Conservation (phyloP, 2,888 invertebrate genomes). For the Drosophila bunnanda region DNA sequence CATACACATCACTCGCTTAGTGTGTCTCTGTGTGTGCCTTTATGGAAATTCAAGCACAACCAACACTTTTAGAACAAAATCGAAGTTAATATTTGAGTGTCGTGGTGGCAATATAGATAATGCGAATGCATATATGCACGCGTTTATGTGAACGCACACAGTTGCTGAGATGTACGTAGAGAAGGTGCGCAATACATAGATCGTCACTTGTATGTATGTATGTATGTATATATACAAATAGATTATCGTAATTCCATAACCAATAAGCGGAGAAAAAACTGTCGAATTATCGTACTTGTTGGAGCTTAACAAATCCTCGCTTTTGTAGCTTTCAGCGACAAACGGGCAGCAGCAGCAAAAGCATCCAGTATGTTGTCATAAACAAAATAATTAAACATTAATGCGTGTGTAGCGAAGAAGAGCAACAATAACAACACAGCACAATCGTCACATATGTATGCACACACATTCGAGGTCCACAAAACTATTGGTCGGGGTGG, state of each 20-base stretch:
- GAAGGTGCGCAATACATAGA: slow-evolving; percentile 42
- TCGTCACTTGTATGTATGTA: slow-evolving; percentile 30
- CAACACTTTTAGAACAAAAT: slow-evolving; percentile 40
- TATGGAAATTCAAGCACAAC: slow-evolving; percentile 22
- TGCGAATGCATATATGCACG: slow-evolving; percentile 34
- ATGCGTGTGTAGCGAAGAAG: slow-evolving; percentile 33
- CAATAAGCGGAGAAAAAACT: slow-evolving; percentile 23
- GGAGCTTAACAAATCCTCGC: slow-evolving; percentile 5
- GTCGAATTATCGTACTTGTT: slow-evolving; percentile 24
- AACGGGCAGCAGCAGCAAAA: slow-evolving; percentile 1
- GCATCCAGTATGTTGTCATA: slow-evolving; percentile 50
- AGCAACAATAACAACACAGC: slow-evolving; percentile 67
- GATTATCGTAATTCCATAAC: slow-evolving; percentile 38
- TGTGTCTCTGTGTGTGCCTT: neutral
- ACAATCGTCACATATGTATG: slow-evolving; percentile 51
- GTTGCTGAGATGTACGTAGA: slow-evolving; percentile 6
- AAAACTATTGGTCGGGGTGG: slow-evolving; percentile 36
- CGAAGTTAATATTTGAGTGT: slow-evolving; percentile 39
- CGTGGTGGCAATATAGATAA: slow-evolving; percentile 45
- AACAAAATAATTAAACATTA: slow-evolving; percentile 58
- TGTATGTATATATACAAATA: slow-evolving; percentile 31
- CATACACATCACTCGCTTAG: neutral
- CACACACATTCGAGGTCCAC: slow-evolving; percentile 60
- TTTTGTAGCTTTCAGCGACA: slow-evolving; percentile 3
- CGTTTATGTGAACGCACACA: slow-evolving; percentile 47